phyloP scores from a whole-genome alignment of 2,797 vertebrate species.

The Spheniscus humboldti region DNA sequence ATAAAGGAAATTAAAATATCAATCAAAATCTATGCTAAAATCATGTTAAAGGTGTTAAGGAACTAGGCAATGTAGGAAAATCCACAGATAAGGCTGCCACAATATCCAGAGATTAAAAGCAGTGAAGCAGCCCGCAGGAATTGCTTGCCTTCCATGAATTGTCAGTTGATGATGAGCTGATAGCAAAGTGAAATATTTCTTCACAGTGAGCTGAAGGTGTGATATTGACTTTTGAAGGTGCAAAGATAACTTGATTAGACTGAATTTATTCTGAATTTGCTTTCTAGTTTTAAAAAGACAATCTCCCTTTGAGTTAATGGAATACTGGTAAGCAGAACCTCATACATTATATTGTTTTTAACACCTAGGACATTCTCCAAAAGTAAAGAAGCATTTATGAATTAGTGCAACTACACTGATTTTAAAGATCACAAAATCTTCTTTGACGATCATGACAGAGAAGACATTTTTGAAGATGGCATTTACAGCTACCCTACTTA shows the following conservation, averaged over 20 bases:
- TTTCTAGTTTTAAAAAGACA: slow-evolving; percentile 10
- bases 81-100: background rate
- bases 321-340: background rate
- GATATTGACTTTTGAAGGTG: slow-evolving; percentile 45
- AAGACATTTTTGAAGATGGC: background rate
- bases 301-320: background rate
- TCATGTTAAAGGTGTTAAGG: background rate
- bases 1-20: slow-evolving; percentile 37
- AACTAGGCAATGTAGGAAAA: background rate
- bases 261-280: background rate
- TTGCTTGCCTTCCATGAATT: slow-evolving; percentile 8
- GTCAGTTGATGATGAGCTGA: slow-evolving; percentile 43
- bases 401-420: background rate
- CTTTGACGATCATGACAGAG: background rate
- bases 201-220: slow-evolving; percentile 21
- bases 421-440: background rate
- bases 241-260: slow-evolving; percentile 33
- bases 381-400: background rate
- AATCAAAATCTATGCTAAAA: slow-evolving; percentile 23
- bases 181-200: slow-evolving; percentile 42
- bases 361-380: background rate
- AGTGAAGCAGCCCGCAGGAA: background rate
- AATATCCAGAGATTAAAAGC: slow-evolving; percentile 18
- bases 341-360: background rate
- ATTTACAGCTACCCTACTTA: background rate